phyloP scores from a whole-genome alignment of 2,113 vertebrate genomes.

The Litocranius walleri region DNA sequence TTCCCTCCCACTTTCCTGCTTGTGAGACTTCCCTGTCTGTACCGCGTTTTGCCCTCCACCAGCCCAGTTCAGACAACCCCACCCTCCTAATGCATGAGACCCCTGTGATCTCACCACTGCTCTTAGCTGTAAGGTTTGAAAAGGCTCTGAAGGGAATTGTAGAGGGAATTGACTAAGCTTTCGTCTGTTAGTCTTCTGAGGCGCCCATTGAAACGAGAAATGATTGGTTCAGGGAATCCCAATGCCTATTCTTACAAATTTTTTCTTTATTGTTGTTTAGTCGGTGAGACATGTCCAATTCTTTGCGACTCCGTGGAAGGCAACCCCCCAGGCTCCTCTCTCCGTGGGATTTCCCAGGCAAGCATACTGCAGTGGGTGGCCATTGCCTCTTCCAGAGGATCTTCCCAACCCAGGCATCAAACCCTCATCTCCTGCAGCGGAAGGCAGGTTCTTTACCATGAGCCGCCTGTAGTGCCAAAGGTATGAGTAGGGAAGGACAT shows the following conservation, averaged over 20 bases:
- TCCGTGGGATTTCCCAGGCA: not conserved
- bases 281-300: not conserved
- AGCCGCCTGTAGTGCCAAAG: not conserved
- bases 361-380: not conserved
- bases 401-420: not conserved
- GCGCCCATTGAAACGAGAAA: not conserved
- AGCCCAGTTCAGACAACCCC: not conserved
- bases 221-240: not conserved
- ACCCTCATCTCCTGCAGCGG: not conserved
- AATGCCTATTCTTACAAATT: not conserved
- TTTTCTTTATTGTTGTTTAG: not conserved
- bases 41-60: not conserved
- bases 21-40: rapidly evolving
- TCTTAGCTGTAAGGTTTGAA: not conserved
- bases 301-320: not conserved
- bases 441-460: not conserved
- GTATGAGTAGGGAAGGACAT: not conserved
- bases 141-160: not conserved
- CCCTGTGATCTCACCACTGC: rapidly evolving
- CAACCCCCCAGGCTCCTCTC: not conserved
- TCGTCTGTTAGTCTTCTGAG: not conserved
- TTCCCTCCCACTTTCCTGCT: not conserved
- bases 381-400: not conserved
- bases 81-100: not conserved
- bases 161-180: not conserved